These are phyloP conservation scores for Anthoptus insignis DNA, from an alignment of 2,888 invertebrate genomes.

Conservation along the genomic window DNA sequence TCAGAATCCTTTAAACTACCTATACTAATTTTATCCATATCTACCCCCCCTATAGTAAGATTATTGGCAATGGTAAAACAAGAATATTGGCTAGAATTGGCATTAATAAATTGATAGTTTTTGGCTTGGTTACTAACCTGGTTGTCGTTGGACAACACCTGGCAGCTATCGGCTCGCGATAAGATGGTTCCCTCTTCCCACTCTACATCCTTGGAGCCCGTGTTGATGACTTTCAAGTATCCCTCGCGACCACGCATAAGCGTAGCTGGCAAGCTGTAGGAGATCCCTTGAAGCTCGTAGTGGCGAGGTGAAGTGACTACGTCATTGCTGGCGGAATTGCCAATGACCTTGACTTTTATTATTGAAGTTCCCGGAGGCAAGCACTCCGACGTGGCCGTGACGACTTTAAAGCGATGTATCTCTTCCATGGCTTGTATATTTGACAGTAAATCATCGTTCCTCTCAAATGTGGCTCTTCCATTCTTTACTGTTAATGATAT, in stretches of 20 bases:
- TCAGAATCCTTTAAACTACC: slow-evolving; percentile 34
- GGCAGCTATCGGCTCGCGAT: slow-evolving; percentile 40
- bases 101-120: background rate
- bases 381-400: slow-evolving; percentile 34
- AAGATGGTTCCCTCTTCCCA: slow-evolving; percentile 38
- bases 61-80: background rate
- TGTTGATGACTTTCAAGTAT: slow-evolving; percentile 51
- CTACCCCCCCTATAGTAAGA: slow-evolving; percentile 28
- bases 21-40: slow-evolving; percentile 31
- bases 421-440: slow-evolving; percentile 27
- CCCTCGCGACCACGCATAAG: slow-evolving; percentile 47
- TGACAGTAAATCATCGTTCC: background rate
- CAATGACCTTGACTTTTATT: slow-evolving; percentile 41
- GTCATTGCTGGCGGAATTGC: slow-evolving; percentile 35
- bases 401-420: slow-evolving; percentile 33
- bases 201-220: slow-evolving; percentile 27
- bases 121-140: slow-evolving; percentile 30
- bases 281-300: slow-evolving; percentile 44
- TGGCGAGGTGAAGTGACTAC: slow-evolving; percentile 46
- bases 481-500: slow-evolving; percentile 37
- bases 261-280: slow-evolving; percentile 50
- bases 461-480: slow-evolving; percentile 30
- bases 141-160: slow-evolving; percentile 1
- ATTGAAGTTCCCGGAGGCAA: slow-evolving; percentile 46
- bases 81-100: background rate